Evolutionary conservation across 2,888 invertebrate genomes (phyloP).

Genomic region (Hirtodrosophila duncani): DNA sequence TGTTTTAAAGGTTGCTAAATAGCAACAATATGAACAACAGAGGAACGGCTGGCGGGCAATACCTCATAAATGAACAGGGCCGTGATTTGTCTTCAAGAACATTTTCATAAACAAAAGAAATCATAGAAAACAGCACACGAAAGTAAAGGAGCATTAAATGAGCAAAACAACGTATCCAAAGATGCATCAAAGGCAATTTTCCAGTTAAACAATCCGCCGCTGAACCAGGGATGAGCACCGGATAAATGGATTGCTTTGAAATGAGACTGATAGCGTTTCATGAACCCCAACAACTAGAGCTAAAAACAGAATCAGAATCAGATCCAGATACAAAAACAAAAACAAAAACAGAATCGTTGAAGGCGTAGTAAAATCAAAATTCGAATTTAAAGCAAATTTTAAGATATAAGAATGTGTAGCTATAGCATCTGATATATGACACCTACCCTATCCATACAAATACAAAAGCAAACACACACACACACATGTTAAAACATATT

Average conservation of each 20-base stretch:
- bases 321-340: constrained; percentile 17
- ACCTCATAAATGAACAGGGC: constrained; percentile 10
- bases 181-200: constrained; percentile 74
- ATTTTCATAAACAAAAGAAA: constrained; percentile 43
- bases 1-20: constrained; percentile 20
- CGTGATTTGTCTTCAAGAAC: constrained; percentile 23
- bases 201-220: constrained; percentile 30
- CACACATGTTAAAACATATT: constrained; percentile 34
- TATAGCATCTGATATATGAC: constrained; percentile 26
- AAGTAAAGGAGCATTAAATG: constrained; percentile 63
- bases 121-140: constrained; percentile 14
- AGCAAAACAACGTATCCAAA: constrained; percentile 78
- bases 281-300: constrained; percentile 34
- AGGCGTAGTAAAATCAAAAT: constrained; percentile 74
- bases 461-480: constrained; percentile 17
- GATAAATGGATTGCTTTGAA: constrained; percentile 55
- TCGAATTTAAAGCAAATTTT: constrained; percentile 70
- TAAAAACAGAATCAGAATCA: constrained; percentile 21
- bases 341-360: constrained; percentile 32
- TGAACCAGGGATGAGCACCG: constrained; percentile 9
- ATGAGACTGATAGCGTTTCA: constrained; percentile 78
- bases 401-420: constrained; percentile 46
- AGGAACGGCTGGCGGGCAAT: not conserved
- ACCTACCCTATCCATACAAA: constrained; percentile 10
- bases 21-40: constrained; percentile 14